These are phyloP conservation scores for Merodon equestris DNA, from an alignment of 2,888 invertebrate species.

Conservation along the genomic window DNA sequence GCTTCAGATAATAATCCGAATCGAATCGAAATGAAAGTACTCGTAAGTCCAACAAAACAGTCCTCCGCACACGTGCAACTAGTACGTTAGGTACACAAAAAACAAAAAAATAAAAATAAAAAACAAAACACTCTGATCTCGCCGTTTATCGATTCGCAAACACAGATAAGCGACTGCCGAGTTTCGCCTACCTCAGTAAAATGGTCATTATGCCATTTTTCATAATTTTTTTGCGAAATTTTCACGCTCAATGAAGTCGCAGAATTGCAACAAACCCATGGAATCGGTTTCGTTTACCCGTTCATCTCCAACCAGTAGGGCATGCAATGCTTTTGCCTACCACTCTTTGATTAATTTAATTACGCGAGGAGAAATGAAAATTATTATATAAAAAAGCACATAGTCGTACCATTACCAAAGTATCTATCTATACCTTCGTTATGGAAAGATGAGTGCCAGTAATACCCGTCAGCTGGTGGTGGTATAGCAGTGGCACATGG, in stretches of 20 bases:
- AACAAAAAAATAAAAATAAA: too few species aligned
- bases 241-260: slow-evolving; percentile 58
- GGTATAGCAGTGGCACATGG: slow-evolving; percentile 48
- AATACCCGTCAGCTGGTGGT: slow-evolving; percentile 18
- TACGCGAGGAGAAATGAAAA: slow-evolving; percentile 58
- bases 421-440: slow-evolving; percentile 26
- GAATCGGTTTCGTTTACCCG: too few species aligned
- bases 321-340: slow-evolving; percentile 37
- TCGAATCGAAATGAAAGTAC: slow-evolving; percentile 49
- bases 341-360: slow-evolving; percentile 64
- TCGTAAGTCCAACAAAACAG: slow-evolving; percentile 9
- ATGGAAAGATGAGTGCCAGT: slow-evolving; percentile 59
- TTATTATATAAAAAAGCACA: slow-evolving; percentile 36
- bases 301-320: slow-evolving; percentile 43
- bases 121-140: slow-evolving; percentile 43
- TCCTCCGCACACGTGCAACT: slow-evolving; percentile 48
- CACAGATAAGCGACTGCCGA: slow-evolving; percentile 40
- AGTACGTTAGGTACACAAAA: neutral
- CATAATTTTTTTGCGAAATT: slow-evolving; percentile 51
- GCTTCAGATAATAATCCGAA: slow-evolving; percentile 41
- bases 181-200: slow-evolving; percentile 12
- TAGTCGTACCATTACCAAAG: neutral
- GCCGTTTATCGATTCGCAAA: slow-evolving; percentile 49
- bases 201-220: slow-evolving; percentile 50
- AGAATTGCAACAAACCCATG: slow-evolving; percentile 23